Conservation (phyloP, 2,888 invertebrate genomes). For the Thyatira batis region DNA sequence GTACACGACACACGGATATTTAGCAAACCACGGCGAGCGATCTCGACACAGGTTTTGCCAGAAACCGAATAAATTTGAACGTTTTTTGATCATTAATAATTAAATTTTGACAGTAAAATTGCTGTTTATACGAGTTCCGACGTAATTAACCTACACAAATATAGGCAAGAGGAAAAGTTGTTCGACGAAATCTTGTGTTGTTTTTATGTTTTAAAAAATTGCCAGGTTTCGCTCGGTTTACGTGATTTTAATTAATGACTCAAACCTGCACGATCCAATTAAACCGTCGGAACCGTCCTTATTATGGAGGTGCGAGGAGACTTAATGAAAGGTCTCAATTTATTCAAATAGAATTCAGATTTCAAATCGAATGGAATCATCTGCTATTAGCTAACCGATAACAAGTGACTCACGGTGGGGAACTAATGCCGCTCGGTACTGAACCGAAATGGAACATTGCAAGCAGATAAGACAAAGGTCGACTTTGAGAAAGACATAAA, state of each 20-base stretch:
- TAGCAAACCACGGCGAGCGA: background rate
- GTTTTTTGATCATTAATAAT: background rate
- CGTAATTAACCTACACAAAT: background rate
- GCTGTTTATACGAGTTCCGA: background rate
- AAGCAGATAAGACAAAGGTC: background rate
- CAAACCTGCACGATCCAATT: background rate
- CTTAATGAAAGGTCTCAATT: background rate
- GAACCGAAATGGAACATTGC: background rate
- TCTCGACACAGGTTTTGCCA: background rate
- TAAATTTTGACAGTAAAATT: background rate
- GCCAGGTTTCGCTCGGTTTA: background rate
- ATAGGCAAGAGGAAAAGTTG: background rate
- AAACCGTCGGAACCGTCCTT: background rate
- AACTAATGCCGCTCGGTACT: background rate
- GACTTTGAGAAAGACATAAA: background rate
- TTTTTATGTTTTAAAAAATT: background rate
- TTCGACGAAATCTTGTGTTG: background rate
- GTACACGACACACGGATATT: background rate
- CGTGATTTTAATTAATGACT: background rate
- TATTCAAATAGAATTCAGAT: background rate
- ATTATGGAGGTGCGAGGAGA: background rate
- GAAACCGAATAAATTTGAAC: background rate
- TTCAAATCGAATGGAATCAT: background rate
- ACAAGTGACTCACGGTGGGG: background rate
- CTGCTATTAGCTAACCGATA: background rate